Conservation (phyloP, 2,113 vertebrate genomes). For the Pterophyllum scalare region DNA sequence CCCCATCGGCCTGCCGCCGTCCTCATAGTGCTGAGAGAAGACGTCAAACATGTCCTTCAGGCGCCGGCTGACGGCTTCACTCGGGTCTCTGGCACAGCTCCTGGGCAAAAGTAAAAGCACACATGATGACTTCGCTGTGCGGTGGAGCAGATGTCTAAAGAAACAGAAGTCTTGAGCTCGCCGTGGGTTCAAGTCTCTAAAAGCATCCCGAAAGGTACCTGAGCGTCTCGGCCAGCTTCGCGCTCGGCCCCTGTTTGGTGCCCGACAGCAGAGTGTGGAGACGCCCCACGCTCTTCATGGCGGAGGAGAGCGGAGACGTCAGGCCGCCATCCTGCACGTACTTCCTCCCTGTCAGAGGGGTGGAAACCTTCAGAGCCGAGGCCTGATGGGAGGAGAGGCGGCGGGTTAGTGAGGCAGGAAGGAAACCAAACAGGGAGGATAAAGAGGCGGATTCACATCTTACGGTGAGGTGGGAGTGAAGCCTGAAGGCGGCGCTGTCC, state of each 20-base stretch:
- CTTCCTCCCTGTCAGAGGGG: constrained; percentile 87
- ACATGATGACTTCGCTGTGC: too few relatives aligned
- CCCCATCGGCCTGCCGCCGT: constrained; percentile 70
- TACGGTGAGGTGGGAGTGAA: constrained; percentile 64
- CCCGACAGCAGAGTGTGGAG: constrained; percentile 91
- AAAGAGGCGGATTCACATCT: background rate
- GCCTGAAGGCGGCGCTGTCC: constrained; percentile 56
- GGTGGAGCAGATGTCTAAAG: background rate
- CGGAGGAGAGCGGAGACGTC: constrained; percentile 84
- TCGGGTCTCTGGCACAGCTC: constrained; percentile 90
- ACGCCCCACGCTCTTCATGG: constrained; percentile 88
- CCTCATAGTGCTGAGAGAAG: constrained; percentile 82
- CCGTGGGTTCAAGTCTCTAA: background rate
- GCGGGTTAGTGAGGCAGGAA: background rate
- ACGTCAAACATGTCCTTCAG: constrained; percentile 89
- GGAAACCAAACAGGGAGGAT: background rate
- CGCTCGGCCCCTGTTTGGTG: constrained; percentile 86
- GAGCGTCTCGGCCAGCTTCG: constrained; percentile 84
- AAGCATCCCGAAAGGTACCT: constrained; percentile 71
- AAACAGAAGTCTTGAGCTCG: too few relatives aligned
- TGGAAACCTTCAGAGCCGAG: constrained; percentile 84
- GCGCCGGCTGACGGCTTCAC: constrained; percentile 84
- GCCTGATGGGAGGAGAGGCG: constrained; percentile 71
- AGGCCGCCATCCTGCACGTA: constrained; percentile 84
- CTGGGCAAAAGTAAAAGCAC: constrained; percentile 65